Conservation (phyloP, 2,888 invertebrate genomes). For the Lithosia quadra region DNA sequence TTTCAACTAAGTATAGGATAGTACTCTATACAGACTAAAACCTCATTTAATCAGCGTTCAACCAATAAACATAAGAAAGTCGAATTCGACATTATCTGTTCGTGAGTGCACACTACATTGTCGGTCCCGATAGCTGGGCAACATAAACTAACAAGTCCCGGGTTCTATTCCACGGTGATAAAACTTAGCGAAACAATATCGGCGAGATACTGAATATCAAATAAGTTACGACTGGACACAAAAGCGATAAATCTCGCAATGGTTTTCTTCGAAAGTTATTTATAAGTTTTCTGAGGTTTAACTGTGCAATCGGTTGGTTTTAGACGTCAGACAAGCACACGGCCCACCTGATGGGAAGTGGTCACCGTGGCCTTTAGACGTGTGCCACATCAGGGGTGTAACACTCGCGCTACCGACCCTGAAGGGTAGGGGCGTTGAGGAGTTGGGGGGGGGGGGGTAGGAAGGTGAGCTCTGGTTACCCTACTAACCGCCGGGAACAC, state of each 20-base stretch:
- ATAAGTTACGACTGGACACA: slow-evolving; percentile 65
- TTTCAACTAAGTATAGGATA: neutral
- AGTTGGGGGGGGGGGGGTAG: too few relatives aligned
- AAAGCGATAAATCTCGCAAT: slow-evolving; percentile 56
- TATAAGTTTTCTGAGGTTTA: slow-evolving; percentile 16
- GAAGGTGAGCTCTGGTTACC: too few relatives aligned
- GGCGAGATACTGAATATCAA: slow-evolving; percentile 76
- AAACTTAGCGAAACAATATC: slow-evolving; percentile 77
- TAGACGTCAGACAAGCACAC: too few relatives aligned
- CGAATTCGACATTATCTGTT: slow-evolving; percentile 43
- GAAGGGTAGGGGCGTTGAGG: too few relatives aligned
- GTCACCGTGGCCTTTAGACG: too few relatives aligned
- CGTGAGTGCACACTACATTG: slow-evolving; percentile 69
- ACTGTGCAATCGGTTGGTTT: neutral
- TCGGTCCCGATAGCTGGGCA: slow-evolving; percentile 73
- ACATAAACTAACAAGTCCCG: slow-evolving; percentile 73
- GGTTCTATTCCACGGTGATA: slow-evolving; percentile 74
- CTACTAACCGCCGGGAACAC: too few relatives aligned
- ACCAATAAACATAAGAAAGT: slow-evolving; percentile 36
- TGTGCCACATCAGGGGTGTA: too few relatives aligned
- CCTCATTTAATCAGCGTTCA: slow-evolving; percentile 37
- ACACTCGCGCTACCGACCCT: too few relatives aligned
- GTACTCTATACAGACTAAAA: slow-evolving; percentile 9
- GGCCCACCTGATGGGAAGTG: too few relatives aligned
- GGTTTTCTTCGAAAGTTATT: slow-evolving; percentile 36